A percentile compares a stretch with the other conserved stretches of the same genome.
These are phyloP conservation scores for Serilophus lunatus DNA, from an alignment of 2,113 vertebrate species.

Conservation along the genomic window DNA sequence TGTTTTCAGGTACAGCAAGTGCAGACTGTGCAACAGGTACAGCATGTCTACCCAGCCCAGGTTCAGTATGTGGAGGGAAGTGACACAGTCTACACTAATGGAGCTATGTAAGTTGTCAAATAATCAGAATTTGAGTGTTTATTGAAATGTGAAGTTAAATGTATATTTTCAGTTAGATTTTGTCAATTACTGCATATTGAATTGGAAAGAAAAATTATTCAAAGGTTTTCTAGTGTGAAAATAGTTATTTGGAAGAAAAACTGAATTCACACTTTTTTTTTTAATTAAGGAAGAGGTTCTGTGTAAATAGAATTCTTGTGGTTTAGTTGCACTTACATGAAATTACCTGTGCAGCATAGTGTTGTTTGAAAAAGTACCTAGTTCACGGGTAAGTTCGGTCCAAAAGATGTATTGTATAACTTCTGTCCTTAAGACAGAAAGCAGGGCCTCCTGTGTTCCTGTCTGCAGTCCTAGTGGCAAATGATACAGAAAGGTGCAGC, in stretches of 20 bases:
- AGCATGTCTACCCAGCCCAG: conserved; percentile 83
- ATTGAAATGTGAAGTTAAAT: not conserved
- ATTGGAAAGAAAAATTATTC: not conserved
- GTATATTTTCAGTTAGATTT: not conserved
- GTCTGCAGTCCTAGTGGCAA: not conserved
- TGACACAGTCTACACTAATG: conserved; percentile 84
- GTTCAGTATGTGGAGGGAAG: conserved; percentile 86
- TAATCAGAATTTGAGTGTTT: not conserved
- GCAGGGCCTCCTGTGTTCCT: not conserved
- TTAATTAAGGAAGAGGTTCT: not conserved
- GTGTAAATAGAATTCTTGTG: not conserved
- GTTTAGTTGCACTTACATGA: not conserved
- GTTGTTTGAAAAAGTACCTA: not conserved
- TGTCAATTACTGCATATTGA: not conserved
- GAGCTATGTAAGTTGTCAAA: conserved; percentile 81
- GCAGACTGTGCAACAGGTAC: conserved; percentile 81
- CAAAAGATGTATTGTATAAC: not conserved
- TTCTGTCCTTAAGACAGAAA: not conserved
- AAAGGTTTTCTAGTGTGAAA: not conserved
- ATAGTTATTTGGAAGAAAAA: not conserved
- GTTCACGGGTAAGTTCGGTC: not conserved
- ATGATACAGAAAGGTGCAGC: not conserved
- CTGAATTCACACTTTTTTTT: not conserved
- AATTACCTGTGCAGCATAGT: not conserved
- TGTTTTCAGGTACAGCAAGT: conserved; percentile 81